Evolutionary conservation across 1,140 invertebrate genomes (phyloP).

Genomic region (Zeugodacus cucurbitae): DNA sequence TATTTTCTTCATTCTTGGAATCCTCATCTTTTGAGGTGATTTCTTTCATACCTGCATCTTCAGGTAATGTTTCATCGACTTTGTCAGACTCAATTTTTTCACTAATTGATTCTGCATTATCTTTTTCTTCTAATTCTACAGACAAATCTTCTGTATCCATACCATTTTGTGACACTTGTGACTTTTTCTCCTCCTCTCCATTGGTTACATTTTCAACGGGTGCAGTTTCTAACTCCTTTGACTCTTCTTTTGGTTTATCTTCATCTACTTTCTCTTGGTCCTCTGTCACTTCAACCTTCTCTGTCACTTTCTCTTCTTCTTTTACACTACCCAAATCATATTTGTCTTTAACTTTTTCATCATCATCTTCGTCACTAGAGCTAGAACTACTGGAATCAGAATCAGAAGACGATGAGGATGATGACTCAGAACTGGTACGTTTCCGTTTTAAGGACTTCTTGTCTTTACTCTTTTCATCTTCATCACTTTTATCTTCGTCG

Average conservation of each 20-base stretch:
- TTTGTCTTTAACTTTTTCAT: constrained; percentile 62
- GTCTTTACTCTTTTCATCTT: constrained; percentile 55
- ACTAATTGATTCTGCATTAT: constrained; percentile 43
- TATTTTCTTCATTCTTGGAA: constrained; percentile 44
- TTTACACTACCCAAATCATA: constrained; percentile 64
- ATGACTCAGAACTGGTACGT: constrained; percentile 65
- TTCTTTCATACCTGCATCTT: constrained; percentile 56
- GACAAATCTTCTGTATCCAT: not conserved
- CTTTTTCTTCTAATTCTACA: constrained; percentile 35
- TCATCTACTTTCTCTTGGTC: constrained; percentile 43
- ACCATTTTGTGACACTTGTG: constrained; percentile 34
- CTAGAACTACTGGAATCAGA: constrained; percentile 57
- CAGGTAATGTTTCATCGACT: constrained; percentile 57
- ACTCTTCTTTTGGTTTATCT: constrained; percentile 42
- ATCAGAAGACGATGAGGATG: constrained; percentile 59
- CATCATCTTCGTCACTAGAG: constrained; percentile 56
- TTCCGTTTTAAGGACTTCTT: constrained; percentile 63
- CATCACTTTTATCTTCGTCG: constrained; percentile 53
- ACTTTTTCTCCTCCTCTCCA: constrained; percentile 10
- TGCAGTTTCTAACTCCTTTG: not conserved
- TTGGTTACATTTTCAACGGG: not conserved
- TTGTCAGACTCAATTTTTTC: constrained; percentile 51
- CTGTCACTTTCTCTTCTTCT: constrained; percentile 62
- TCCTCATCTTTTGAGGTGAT: constrained; percentile 49
- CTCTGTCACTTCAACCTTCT: constrained; percentile 41